A percentile compares a stretch with the other conserved stretches of the same genome.
Evolutionary conservation across 2,113 vertebrate species (phyloP).

Genomic region (Xiphorhynchus elegans): DNA sequence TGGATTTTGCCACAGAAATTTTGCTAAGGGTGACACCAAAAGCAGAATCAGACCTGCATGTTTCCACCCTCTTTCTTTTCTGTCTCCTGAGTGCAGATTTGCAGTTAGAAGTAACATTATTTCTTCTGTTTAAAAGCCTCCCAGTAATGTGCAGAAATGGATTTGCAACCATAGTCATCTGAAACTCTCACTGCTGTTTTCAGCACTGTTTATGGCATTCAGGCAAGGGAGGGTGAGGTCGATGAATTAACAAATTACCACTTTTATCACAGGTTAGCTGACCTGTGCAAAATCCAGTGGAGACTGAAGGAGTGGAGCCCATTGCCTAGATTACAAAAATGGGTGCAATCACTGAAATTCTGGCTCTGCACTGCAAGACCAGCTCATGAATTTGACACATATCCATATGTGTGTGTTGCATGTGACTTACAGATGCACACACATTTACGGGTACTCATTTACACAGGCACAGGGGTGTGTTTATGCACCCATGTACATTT

Average conservation of each 20-base stretch:
- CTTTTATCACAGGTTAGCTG: background rate
- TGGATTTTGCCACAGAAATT: background rate
- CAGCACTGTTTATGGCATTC: background rate
- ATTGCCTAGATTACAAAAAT: background rate
- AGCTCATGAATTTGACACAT: background rate
- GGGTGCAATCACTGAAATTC: rapidly evolving
- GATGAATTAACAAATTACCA: background rate
- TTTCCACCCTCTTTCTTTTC: background rate
- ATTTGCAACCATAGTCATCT: background rate
- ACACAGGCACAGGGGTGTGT: background rate
- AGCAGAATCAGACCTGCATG: background rate
- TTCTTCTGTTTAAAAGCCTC: background rate
- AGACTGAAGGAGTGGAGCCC: background rate
- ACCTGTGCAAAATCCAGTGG: background rate
- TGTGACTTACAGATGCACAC: background rate
- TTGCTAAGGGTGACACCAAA: background rate
- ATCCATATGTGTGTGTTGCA: background rate
- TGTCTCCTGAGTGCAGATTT: background rate
- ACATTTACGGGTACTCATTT: background rate
- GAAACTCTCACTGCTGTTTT: background rate
- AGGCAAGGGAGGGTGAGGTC: background rate
- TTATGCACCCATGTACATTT: background rate
- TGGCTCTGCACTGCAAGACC: background rate
- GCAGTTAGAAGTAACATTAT: background rate
- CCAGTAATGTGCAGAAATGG: background rate